A percentile compares a stretch with the other conserved stretches of the same genome.
These are phyloP conservation scores for Thymallus thymallus DNA, from an alignment of 2,113 vertebrate genomes.

Conservation along the genomic window DNA sequence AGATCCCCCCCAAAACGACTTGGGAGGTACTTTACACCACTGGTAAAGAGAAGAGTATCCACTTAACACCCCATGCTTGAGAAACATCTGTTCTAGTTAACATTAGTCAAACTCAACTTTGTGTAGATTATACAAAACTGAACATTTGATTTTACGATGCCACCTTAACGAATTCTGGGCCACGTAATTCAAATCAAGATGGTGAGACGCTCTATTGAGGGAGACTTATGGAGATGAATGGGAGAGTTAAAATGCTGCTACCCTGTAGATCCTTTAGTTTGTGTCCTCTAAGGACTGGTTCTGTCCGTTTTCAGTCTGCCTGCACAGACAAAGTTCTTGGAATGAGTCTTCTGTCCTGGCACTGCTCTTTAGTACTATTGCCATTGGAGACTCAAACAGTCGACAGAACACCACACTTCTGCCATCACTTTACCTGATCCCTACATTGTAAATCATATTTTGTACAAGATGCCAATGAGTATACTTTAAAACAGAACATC, in stretches of 20 bases:
- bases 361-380: neutral
- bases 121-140: neutral
- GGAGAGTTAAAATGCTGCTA: neutral
- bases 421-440: too few relatives aligned
- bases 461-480: too few relatives aligned
- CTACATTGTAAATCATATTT: too few relatives aligned
- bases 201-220: neutral
- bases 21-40: too few relatives aligned
- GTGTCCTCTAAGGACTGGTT: neutral
- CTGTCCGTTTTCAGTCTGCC: neutral
- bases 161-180: neutral
- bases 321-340: neutral
- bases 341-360: neutral
- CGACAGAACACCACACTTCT: too few relatives aligned
- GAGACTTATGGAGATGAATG: neutral
- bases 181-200: neutral
- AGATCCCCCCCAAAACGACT: too few relatives aligned
- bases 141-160: neutral
- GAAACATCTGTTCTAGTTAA: neutral
- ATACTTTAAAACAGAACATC: too few relatives aligned
- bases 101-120: neutral
- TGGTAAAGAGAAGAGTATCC: neutral
- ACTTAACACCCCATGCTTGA: neutral
- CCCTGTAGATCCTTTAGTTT: neutral
- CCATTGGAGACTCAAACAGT: too few relatives aligned